These are phyloP conservation scores for Luperina nickerlii DNA, from an alignment of 2,888 invertebrate species.

Conservation along the genomic window DNA sequence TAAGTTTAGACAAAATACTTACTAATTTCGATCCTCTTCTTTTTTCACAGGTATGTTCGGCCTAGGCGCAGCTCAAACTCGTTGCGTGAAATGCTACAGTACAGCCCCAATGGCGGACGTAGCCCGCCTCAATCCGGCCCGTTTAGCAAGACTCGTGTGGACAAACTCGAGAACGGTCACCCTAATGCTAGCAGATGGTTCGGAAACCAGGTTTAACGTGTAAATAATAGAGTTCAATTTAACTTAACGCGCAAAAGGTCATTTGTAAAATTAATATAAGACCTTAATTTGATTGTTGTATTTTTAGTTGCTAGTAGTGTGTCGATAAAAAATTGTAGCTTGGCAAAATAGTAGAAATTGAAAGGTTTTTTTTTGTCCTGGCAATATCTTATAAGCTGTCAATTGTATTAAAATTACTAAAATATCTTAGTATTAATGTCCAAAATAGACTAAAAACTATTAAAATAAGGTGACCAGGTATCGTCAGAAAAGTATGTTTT, in stretches of 20 bases:
- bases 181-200: conserved; percentile 98
- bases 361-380: conserved; percentile 5
- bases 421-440: conserved; percentile 12
- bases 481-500: background rate
- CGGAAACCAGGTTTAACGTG: conserved; percentile 92
- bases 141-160: conserved; percentile 98
- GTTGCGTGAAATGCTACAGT: conserved; percentile 98
- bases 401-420: conserved; percentile 22
- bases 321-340: conserved; percentile 14
- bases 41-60: conserved; percentile 96
- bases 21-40: background rate
- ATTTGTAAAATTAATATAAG: conserved; percentile 35
- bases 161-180: conserved; percentile 98
- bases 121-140: conserved; percentile 95
- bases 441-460: conserved; percentile 6
- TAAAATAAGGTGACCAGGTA: background rate
- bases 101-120: conserved; percentile 98
- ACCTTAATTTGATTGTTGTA: conserved; percentile 39
- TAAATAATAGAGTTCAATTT: conserved; percentile 63
- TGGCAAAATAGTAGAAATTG: background rate
- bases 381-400: conserved; percentile 11
- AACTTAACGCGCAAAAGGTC: conserved; percentile 38
- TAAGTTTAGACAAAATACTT: background rate
- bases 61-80: conserved; percentile 98
- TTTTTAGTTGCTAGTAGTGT: conserved; percentile 26